Evolutionary conservation across 2,888 invertebrate genomes (phyloP).

Genomic region (Agonum fuliginosum): DNA sequence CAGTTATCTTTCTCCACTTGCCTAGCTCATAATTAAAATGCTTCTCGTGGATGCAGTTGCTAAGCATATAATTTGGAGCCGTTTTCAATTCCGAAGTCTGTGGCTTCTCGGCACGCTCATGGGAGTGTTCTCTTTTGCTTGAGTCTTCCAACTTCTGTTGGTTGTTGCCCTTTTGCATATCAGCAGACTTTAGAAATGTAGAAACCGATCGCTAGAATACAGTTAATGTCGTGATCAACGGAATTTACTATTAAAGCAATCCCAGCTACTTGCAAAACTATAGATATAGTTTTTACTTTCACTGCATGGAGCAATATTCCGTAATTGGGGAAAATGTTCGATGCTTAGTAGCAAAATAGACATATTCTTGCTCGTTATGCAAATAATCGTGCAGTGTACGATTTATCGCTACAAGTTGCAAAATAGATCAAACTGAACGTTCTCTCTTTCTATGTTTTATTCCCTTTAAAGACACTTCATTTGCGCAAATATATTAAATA

Average conservation of each 20-base stretch:
- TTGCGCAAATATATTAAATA: constrained; percentile 17
- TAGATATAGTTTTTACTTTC: constrained; percentile 27
- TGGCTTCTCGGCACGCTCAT: constrained; percentile 20
- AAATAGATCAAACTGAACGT: constrained; percentile 22
- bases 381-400: constrained; percentile 19
- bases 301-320: background rate
- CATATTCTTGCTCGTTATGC: constrained; percentile 11
- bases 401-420: constrained; percentile 13
- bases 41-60: background rate
- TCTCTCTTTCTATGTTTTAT: constrained; percentile 21
- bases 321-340: constrained; percentile 16
- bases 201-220: constrained; percentile 6
- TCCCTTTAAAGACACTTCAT: constrained; percentile 26
- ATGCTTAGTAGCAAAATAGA: background rate
- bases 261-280: background rate
- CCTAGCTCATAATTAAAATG: background rate
- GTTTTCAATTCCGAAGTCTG: background rate
- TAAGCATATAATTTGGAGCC: constrained; percentile 10
- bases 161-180: constrained; percentile 41
- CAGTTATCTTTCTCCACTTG: background rate
- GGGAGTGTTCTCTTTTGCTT: constrained; percentile 1
- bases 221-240: constrained; percentile 16
- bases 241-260: constrained; percentile 9
- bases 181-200: constrained; percentile 33
- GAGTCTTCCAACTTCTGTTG: background rate